Percentiles rank a stretch among this genome's conserved stretches.
These are phyloP conservation scores for Hirudo medicinalis DNA, from an alignment of 1,140 invertebrate genomes.

Conservation along the genomic window DNA sequence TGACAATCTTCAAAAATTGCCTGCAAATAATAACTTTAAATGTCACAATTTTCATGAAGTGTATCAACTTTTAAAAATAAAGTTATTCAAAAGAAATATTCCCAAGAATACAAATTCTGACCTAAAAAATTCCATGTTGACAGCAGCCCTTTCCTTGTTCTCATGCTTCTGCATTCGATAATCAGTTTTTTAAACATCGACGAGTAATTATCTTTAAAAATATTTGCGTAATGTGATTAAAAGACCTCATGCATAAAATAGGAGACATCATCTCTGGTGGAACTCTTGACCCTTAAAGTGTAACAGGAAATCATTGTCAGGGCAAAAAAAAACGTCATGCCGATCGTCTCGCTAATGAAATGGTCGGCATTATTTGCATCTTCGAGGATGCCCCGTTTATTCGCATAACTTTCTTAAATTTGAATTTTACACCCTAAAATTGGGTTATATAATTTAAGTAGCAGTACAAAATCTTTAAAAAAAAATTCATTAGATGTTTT, in stretches of 20 bases:
- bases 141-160: constrained; percentile 59
- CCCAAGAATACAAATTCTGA: constrained; percentile 23
- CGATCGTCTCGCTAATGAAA: too few relatives aligned
- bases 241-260: constrained; percentile 8
- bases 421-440: too few relatives aligned
- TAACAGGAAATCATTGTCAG: too few relatives aligned
- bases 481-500: too few relatives aligned
- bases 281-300: too few relatives aligned
- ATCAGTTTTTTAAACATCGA: not conserved
- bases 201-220: not conserved
- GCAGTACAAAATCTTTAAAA: too few relatives aligned
- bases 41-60: not conserved
- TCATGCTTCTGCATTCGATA: constrained; percentile 3
- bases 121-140: constrained; percentile 66
- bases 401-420: too few relatives aligned
- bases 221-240: not conserved
- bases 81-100: not conserved
- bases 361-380: too few relatives aligned
- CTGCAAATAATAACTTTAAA: constrained; percentile 30
- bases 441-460: too few relatives aligned
- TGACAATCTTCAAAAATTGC: constrained; percentile 60
- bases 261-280: not conserved
- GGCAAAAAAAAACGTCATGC: too few relatives aligned
- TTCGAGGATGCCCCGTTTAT: too few relatives aligned
- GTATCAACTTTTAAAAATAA: constrained; percentile 10